Percentiles rank a stretch among this genome's conserved stretches.
phyloP scores from a whole-genome alignment of 2,888 invertebrate genomes.

The Nomada fabriciana region DNA sequence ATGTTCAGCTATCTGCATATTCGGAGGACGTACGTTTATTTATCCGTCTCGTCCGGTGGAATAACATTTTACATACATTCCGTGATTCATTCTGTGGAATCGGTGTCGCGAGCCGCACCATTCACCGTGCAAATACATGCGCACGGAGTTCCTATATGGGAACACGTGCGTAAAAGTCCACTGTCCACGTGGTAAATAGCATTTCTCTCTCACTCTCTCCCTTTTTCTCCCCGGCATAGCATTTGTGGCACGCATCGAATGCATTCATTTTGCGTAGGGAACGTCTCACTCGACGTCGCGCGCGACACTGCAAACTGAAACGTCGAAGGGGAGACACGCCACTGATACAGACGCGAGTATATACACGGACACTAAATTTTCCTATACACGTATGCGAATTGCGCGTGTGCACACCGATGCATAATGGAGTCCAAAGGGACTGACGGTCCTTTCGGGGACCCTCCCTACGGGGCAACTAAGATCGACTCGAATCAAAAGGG shows the following conservation, averaged over 20 bases:
- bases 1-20: background rate
- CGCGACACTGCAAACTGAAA: slow-evolving; percentile 33
- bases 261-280: slow-evolving; percentile 79
- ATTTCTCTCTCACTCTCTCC: background rate
- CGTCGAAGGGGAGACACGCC: slow-evolving; percentile 11
- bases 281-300: slow-evolving; percentile 76
- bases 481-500: slow-evolving; percentile 73
- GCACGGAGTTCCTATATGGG: slow-evolving; percentile 2
- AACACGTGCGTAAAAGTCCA: slow-evolving; percentile 47
- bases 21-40: slow-evolving; percentile 26
- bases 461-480: slow-evolving; percentile 67
- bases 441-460: slow-evolving; percentile 67
- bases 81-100: slow-evolving; percentile 49
- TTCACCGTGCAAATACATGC: slow-evolving; percentile 31
- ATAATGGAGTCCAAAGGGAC: slow-evolving; percentile 72
- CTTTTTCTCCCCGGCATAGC: slow-evolving; percentile 25
- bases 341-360: background rate
- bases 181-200: slow-evolving; percentile 53
- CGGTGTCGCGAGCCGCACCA: slow-evolving; percentile 18
- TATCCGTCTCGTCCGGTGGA: slow-evolving; percentile 17
- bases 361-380: no score
- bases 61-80: slow-evolving; percentile 53
- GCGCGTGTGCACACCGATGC: slow-evolving; percentile 3
- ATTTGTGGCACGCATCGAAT: slow-evolving; percentile 78
- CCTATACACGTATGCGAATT: background rate